Evolutionary conservation across 2,888 invertebrate genomes (phyloP), one percentile per base, ranked within the genome.

Genomic region (Meiosimyza platycephala): DNA sequence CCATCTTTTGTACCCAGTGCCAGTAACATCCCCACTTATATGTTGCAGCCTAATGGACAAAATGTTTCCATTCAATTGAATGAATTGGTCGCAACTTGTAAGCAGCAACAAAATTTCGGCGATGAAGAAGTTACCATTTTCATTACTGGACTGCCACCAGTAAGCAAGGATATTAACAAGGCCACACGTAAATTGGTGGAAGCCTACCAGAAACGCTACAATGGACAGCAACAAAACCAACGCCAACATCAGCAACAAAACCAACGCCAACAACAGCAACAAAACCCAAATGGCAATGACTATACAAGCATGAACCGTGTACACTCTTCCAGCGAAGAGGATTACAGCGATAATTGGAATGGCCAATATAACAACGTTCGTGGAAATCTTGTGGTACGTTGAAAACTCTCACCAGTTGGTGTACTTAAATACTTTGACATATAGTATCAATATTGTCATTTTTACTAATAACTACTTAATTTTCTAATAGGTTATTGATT

Each of bases 81-180:
- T 72, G 78, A 74, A 22, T 76, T 82, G 18, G 80, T 81, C 7
- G 71, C 78, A 64, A 74, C 74, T 0, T 80, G 80, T 62, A 82
- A 80, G 71, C 76, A 79, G 18, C 80, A 83, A 64, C 33, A 74
- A 6, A 77, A 78, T 55, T 81, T 86, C 70, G 82, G 79, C 65
- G 75, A 79, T 59, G 83, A 84, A 28, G 86, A 86, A 75, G 80
- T 85, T 0, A 83, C 86, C 71, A 77, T 85, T 62, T 80, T 82
- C 74, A 80, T 85, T 33, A 79, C 84, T 71, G 84, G 84, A 15
- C 68, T 85, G 67, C 83, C 84, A 70, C 76, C 81, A 47, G 75
- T 55, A 52, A 78, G 75, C 73, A 68, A 72, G 65, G 75, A 79
- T 13, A 80, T 78, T n/a, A 76, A 75, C 51, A 85, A 85, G 74